Evolutionary conservation across 1,140 invertebrate species (phyloP), one percentile per base, ranked within the genome.

Genomic region (Portunus trituberculatus): DNA sequence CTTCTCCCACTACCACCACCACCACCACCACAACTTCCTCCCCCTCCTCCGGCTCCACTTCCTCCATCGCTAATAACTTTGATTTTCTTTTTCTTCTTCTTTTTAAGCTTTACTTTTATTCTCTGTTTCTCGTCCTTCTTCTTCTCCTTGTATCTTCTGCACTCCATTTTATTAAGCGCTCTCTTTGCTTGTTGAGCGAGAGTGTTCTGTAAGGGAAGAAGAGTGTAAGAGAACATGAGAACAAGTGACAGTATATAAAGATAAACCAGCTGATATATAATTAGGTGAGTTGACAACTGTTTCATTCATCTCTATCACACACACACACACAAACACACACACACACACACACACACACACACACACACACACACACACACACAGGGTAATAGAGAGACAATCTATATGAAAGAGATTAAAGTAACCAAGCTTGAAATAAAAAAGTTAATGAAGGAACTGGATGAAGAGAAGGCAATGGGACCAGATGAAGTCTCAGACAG

Each of bases 121-220:
- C 88, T 95, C 45, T 95, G 94, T 82, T 95, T 95, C 87, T 94
- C 93, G 32, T 95, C 94, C 28, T 93, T 92, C 84, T 95, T 95
- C 90, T 93, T 95, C 48, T 95, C 94, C 59, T 92, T 95, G 59
- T 95, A 95, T 20, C 94, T 20, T n/a, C 91, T 25, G 48, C 94
- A 95, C 48, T 95, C 94, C 94, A 95, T 95, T 16, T 89, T 82
- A 6, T 82, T 87, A 48, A 95, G 94, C 28, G 94, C 94, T 10
- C 94, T 89, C 59, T 95, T 95, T 52, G 94, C 94, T 31, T 95
- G 94, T 46, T 95, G 94, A 0, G 94, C 94, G 25, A 95, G 32
- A 0, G 94, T 95, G 59, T 95, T 95, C 94, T 95, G 94, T 10
- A n/a, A 87, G 12, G 67, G 8, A 91, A 39, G 28, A 12, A 32